Conservation (phyloP, 2,797 vertebrate genomes). For the Garrulus glandarius region DNA sequence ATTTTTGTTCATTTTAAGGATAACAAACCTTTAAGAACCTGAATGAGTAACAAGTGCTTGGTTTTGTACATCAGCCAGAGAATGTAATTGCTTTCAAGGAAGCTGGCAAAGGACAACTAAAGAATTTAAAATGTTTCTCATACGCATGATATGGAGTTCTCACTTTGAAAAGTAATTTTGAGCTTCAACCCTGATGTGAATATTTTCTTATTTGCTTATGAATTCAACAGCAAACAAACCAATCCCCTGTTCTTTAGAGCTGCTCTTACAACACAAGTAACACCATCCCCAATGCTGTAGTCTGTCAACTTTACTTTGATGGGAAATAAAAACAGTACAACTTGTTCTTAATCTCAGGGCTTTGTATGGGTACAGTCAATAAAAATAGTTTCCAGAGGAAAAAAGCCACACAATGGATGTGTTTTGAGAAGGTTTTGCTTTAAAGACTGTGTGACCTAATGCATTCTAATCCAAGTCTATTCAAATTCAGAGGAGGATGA, state of each 20-base stretch:
- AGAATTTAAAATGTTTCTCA: not conserved
- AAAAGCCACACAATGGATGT: not conserved
- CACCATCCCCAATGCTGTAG: not conserved
- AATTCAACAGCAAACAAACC: not conserved
- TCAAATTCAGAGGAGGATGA: not conserved
- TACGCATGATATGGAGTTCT: not conserved
- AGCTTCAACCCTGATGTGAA: not conserved
- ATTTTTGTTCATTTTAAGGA: not conserved
- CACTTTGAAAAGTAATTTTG: not conserved
- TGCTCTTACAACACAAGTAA: not conserved
- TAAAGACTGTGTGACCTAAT: not conserved
- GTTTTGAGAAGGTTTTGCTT: not conserved
- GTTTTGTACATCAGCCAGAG: not conserved
- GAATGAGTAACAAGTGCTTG: not conserved
- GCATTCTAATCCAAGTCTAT: not conserved
- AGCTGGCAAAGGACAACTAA: not conserved
- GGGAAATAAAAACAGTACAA: not conserved
- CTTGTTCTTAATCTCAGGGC: not conserved
- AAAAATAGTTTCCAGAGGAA: not conserved
- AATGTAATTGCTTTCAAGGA: not conserved
- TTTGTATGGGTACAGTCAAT: not conserved
- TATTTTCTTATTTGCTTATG: not conserved
- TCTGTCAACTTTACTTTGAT: not conserved
- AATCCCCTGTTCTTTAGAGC: not conserved
- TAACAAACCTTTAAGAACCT: not conserved